Evolutionary conservation across 1,140 invertebrate genomes (phyloP), one percentile per base, ranked within the genome.

Genomic region (Vollenhovia emeryi): DNA sequence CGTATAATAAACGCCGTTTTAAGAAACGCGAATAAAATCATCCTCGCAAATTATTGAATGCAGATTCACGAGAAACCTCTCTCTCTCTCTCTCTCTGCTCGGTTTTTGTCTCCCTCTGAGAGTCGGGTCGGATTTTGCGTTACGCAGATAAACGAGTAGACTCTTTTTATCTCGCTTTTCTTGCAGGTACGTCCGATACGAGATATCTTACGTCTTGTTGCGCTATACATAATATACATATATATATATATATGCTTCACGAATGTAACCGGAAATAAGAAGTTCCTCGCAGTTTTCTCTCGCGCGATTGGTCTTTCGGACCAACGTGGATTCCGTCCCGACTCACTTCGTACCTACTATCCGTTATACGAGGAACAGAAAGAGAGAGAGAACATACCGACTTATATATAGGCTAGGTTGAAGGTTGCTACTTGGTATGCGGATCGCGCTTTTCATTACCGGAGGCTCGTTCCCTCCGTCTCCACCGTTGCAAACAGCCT

Each of bases 401-500:
- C 86, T 90, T 90, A 90, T 91, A 91, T 92, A 92, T 92, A 91
- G 93, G 91, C 92, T 91, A 93, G 93, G 91, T 92, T 92, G 92
- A 90, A 93, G 92, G 92, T 93, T 92, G 90, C 93, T 94, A 94
- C 94, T 95, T 95, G 93, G 93, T 95, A 95, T 95, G 94, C 94
- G 93, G 93, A 93, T 95, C 94, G 93, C 94, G 94, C 94, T 95
- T 95, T 95, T 95, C 94, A 95, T 95, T 95, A 95, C 94, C 94
- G 92, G 93, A 93, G 94, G 93, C 92, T 94, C 92, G 92, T 93
- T 92, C 91, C 92, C 90, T 88, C 88, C 92, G 89, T 92, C 91
- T 92, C 91, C 86, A 84, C 90, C 87, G 91, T 91, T 94, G 93
- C 94, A 94, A 94, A 94, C 93, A 94, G 94, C 94, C 94, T 94